A percentile compares a stretch with the other conserved stretches of the same genome.
Evolutionary conservation across 37 sponge, comb jelly and placozoan species (phyloP).

Genomic region (Agelas oroides): DNA sequence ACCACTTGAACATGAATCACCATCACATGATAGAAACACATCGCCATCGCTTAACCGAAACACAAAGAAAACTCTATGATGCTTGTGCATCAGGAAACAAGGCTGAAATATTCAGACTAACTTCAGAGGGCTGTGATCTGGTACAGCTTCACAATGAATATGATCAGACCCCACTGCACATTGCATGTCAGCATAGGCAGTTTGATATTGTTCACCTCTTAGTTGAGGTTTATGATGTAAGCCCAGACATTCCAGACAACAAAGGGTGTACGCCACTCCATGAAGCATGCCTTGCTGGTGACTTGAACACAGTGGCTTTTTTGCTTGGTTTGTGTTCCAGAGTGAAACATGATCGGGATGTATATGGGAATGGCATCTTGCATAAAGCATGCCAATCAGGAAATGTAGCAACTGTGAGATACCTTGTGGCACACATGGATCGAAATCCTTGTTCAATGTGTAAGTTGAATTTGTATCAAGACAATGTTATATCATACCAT

Average conservation of each 20-base stretch:
- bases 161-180: conserved; percentile 34
- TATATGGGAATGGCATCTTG: neutral
- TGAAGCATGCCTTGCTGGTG: neutral
- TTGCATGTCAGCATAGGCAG: conserved; percentile 42
- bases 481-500: neutral
- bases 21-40: too few species aligned
- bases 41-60: too few species aligned
- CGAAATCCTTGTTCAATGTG: too few species aligned
- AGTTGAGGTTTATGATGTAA: neutral
- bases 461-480: conserved; percentile 1
- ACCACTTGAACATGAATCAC: too few species aligned
- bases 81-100: too few species aligned
- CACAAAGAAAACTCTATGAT: too few species aligned
- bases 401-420: neutral
- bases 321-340: too few species aligned
- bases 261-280: neutral
- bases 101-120: too few species aligned
- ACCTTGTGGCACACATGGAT: neutral
- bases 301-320: neutral
- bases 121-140: too few species aligned
- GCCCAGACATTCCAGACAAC: neutral
- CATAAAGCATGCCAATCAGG: conserved; percentile 16
- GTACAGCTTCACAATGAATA: neutral
- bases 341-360: neutral
- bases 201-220: conserved; percentile 12